These are phyloP conservation scores for Platynereis dumerilii DNA, from an alignment of 2,888 invertebrate species.

Conservation along the genomic window DNA sequence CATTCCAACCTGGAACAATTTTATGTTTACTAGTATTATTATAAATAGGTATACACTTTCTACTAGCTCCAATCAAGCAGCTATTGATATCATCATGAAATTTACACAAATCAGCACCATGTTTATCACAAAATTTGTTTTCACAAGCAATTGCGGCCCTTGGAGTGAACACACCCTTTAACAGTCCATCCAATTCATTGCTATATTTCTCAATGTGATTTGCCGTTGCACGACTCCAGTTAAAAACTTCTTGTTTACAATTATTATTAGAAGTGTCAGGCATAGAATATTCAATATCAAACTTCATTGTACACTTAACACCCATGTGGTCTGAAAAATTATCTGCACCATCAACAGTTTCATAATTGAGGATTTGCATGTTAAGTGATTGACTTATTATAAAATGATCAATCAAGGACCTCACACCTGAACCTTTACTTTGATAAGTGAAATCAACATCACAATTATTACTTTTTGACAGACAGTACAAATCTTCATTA, in stretches of 20 bases:
- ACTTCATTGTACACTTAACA: background rate
- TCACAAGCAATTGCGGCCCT: background rate
- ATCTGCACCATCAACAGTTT: background rate
- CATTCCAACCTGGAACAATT: constrained; percentile 7
- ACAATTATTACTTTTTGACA: background rate
- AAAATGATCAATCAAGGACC: constrained; percentile 2
- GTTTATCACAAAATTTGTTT: background rate
- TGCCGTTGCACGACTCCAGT: background rate
- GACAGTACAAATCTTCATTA: background rate
- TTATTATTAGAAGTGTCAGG: too few species aligned
- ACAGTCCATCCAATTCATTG: too few species aligned
- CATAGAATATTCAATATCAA: too few species aligned
- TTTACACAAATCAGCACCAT: background rate
- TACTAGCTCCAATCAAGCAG: constrained; percentile 6
- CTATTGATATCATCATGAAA: constrained; percentile 9
- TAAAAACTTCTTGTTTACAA: background rate
- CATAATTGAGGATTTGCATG: background rate
- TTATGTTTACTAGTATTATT: background rate
- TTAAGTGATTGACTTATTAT: background rate
- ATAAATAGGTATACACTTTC: background rate
- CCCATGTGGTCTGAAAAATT: constrained; percentile 1
- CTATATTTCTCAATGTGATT: background rate
- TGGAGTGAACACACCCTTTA: background rate
- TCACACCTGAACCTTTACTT: constrained; percentile 1
- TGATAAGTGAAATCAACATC: background rate